Evolutionary conservation across 2,797 vertebrate genomes (phyloP), one percentile per base, ranked within the genome.

Genomic region (Danio kyathit): DNA sequence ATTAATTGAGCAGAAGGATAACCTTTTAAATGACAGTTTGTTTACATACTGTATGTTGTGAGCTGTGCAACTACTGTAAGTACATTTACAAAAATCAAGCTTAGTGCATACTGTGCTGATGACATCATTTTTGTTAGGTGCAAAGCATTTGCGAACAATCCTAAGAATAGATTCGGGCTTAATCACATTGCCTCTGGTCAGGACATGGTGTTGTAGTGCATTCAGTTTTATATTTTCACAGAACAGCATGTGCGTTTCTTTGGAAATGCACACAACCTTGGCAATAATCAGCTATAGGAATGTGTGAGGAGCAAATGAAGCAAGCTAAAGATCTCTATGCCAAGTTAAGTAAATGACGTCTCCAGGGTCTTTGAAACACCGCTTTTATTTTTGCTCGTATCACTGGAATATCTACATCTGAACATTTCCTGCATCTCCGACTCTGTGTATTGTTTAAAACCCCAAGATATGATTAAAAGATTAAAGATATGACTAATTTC

Each of bases 341-440:
- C 63, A 78, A 40, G 63, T 57, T 43, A 72, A 56, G 71, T 73
- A 46, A 59, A 21, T 17, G 13, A 65, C 21, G 52, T 60, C 21
- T 78, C 64, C 3, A 10, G 54, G 65, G 65, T 59, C 54, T 70
- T n/a, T 19, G 21, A 77, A 67, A 59, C 63, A 56, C 11, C 4
- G 2, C 46, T 77, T 77, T 21, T 17, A 9, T 46, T 67, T 59
- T 74, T 59, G 14, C 56, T 29, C 11, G n/a, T 13, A 74, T 60
- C 41, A 16, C 11, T 8, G 41, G 72, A 61, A 74, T 29, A 57
- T 17, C 9, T 60, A 29, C 29, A 29, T 29, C 29, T 29, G 29
- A 29, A 59, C 8, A 70, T 14, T 19, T 51, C 5, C 44, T 9
- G 44, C 21, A 29, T 60, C 16, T 78, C 12, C 69, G 65, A 40